A percentile compares a stretch with the other conserved stretches of the same genome.
Evolutionary conservation across 2,113 vertebrate genomes (phyloP).

Genomic region (Neofelis nebulosa): DNA sequence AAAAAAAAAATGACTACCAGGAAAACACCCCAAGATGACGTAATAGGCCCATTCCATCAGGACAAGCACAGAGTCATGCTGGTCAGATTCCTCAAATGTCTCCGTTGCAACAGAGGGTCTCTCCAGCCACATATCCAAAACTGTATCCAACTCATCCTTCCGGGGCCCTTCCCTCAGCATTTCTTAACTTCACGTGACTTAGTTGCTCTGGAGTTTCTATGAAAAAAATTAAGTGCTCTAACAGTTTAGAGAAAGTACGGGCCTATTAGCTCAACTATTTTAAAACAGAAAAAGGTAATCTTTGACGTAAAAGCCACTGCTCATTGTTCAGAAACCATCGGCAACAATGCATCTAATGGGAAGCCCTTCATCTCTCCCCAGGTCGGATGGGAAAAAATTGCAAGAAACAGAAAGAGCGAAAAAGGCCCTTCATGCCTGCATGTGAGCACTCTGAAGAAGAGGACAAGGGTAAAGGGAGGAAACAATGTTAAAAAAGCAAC

Average conservation of each 20-base stretch:
- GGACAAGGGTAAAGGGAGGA: neutral
- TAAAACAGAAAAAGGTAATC: neutral
- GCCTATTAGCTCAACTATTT: neutral
- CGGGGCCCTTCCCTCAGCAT: neutral
- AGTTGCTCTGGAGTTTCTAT: neutral
- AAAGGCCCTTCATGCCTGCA: neutral
- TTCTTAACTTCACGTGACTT: neutral
- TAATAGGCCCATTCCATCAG: neutral
- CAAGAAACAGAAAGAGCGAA: neutral
- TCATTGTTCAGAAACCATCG: neutral
- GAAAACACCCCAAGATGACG: neutral
- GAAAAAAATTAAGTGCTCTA: neutral
- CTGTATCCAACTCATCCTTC: neutral
- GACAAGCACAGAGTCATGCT: neutral
- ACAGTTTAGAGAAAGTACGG: neutral
- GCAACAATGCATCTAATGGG: neutral
- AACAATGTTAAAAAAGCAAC: neutral
- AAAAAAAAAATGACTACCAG: too few relatives aligned
- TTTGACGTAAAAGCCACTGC: neutral
- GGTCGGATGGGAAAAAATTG: fast-evolving
- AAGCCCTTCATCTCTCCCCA: neutral
- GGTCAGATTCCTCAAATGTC: neutral
- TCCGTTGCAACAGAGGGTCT: fast-evolving
- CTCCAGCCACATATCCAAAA: neutral
- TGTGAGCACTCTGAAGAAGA: neutral